Evolutionary conservation across 1,140 invertebrate species (phyloP).

Genomic region (Zaprionus nigranus): DNA sequence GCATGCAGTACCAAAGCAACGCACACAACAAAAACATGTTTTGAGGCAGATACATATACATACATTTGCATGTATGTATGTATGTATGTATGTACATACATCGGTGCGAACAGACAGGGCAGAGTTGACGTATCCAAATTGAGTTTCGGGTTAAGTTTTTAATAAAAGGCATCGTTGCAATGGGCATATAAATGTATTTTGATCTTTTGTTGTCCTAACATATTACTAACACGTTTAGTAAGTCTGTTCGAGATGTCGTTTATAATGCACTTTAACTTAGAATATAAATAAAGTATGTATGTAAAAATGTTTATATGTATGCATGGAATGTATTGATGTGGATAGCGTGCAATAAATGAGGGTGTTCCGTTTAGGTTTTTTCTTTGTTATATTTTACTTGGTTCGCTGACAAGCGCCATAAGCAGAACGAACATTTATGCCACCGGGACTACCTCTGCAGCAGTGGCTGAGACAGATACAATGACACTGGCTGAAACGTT

Average conservation of each 20-base stretch:
- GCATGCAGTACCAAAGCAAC: slow-evolving; percentile 32
- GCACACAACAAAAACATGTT: slow-evolving; percentile 44
- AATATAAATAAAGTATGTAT: slow-evolving; percentile 32
- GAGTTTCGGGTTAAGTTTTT: slow-evolving; percentile 5
- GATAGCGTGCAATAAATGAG: slow-evolving; percentile 58
- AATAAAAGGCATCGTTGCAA: slow-evolving; percentile 13
- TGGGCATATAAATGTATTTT: slow-evolving; percentile 41
- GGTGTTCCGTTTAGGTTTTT: slow-evolving; percentile 41
- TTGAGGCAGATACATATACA: neutral
- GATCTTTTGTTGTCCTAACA: slow-evolving; percentile 32
- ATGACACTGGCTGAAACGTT: slow-evolving; percentile 72
- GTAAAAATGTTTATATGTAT: slow-evolving; percentile 47
- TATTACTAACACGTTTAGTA: slow-evolving; percentile 39
- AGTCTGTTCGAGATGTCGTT: neutral
- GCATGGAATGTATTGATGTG: slow-evolving; percentile 51
- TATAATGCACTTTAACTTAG: slow-evolving; percentile 35
- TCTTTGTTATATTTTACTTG: slow-evolving; percentile 34
- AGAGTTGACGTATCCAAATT: neutral
- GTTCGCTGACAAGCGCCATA: slow-evolving; percentile 22
- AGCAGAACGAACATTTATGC: slow-evolving; percentile 54
- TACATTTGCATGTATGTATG: neutral
- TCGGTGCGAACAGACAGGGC: neutral
- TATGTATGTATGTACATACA: neutral
- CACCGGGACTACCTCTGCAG: slow-evolving; percentile 64
- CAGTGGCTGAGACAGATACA: slow-evolving; percentile 51